Base-by-base conservation (phyloP, 1,140 invertebrate species). In the Leptinotarsa lineolata region DNA sequence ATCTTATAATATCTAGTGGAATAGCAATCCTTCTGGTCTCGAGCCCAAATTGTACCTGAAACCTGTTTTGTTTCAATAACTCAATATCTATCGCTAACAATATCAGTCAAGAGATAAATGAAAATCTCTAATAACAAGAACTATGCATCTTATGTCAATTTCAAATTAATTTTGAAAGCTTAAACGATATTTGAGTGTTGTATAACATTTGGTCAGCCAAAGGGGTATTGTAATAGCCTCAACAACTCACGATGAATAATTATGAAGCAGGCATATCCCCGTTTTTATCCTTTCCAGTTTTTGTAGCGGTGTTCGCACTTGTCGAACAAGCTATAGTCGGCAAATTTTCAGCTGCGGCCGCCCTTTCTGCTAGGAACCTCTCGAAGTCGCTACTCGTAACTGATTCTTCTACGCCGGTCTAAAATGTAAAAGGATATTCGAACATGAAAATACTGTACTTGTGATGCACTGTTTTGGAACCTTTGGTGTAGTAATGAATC, bases 371-470 rank as follows among this genome's bases (percentile, higher is more conserved):
- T 39, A 97, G 87, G 85, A 97, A 98, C 81, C 92, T 90, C 81
- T 97, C 95, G 86, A 98, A 98, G 84, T 97, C 95, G 77, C 93
- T 93, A 77, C 93, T 94, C 16, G 94, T 95, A 24, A 94, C 85
- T 11, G 92, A 92, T 80, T 93, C 92, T 81, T 92, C 90, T 70
- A 68, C 79, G 20, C 75, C 77, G 21, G 72, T 76, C 79, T 80
- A 66, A 54, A 72, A 76, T 22, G 44, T 59, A 54, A 74, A 45
- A 30, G 18, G 18, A 24, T 70, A 1, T 59, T 59, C 13, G 13
- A 59, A 59, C 13, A 12, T n/a, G 16, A 59, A n/a, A 20, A 59
- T n/a, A 59, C 20, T 30, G n/a, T n/a, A n/a, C n/a, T n/a, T n/a
- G n/a, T n/a, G n/a, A n/a, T n/a, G n/a, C n/a, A n/a, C n/a, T n/a